Evolutionary conservation across 2,888 invertebrate species (phyloP), one percentile per base, ranked within the genome.

Genomic region (Endomychus coccineus): DNA sequence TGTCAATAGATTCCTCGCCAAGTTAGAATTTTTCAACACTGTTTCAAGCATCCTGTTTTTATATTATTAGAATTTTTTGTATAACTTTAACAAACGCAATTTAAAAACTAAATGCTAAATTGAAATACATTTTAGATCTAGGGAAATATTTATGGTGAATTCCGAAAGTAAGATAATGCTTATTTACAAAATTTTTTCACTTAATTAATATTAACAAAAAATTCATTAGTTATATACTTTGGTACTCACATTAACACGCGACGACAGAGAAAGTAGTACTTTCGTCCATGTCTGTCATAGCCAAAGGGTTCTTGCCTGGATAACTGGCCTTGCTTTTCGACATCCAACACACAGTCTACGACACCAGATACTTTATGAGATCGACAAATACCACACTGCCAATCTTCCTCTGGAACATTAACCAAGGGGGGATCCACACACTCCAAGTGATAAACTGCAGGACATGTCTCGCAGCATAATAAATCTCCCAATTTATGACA

Each of bases 381-480:
- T 59, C 85, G 83, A 65, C 98, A 98, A 34, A 95, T 78, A 47
- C 81, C 82, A 70, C 98, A 98, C 55, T 92, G 86, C 96, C 97
- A 97, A 58, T 95, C 95, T 68, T 95, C 95, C 39, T 90, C 86
- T 34, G 96, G 96, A 27, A 96, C 92, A 67, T 94, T 85, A 31
- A 83, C 79, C 59, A 97, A 70, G 7, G 94, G 91, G 33, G 96
- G 96, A 60, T 94, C 92, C 33, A 95, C 87, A 70, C 98, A 98
- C 56, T 88, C 89, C 59, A 97, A 71, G 66, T 98, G 98, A 66
- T 91, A 98, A 13, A 96, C 95, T 16, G 97, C 97, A 12, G 97
- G 92, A 59, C 98, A 98, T 2, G 91, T 91, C 69, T 97, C 97
- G 68, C 98, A 98, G 62, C 96, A 96, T 7, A 98, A 68, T 31